Percentiles rank a stretch among this genome's conserved stretches.
Conservation (phyloP, 2,888 invertebrate genomes). For the Notocelia uddmanniana region DNA sequence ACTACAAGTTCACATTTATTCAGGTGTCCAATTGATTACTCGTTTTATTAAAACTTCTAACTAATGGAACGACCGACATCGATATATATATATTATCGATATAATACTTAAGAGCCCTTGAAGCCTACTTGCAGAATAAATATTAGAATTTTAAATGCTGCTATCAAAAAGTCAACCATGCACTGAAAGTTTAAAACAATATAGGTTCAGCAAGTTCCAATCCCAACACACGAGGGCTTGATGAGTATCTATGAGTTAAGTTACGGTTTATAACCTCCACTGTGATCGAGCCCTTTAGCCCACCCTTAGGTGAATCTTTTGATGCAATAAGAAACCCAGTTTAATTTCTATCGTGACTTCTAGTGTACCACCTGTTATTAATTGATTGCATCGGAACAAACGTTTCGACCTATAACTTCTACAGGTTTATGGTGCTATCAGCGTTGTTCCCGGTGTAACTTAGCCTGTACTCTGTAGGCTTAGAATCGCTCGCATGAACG, state of each 20-base stretch:
- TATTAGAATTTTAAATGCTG: no score
- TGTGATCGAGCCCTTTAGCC: constrained; percentile 39
- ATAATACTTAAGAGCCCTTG: no score
- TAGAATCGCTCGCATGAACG: background rate
- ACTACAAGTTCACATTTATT: background rate
- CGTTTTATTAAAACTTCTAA: background rate
- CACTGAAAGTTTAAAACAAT: no score
- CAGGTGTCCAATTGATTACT: background rate
- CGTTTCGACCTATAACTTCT: constrained; percentile 22
- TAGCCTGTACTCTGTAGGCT: background rate
- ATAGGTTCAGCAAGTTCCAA: no score
- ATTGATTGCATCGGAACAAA: constrained; percentile 65
- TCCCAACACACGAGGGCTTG: no score
- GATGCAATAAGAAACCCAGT: constrained; percentile 64
- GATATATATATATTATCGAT: no score
- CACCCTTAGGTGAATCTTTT: constrained; percentile 54
- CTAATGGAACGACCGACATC: background rate
- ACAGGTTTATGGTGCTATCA: constrained; percentile 13
- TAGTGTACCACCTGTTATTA: constrained; percentile 62
- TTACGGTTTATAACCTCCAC: constrained; percentile 7
- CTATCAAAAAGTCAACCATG: no score
- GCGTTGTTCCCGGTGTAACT: background rate
- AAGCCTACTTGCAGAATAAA: no score
- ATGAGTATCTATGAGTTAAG: background rate
- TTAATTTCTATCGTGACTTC: constrained; percentile 70